Base-by-base conservation (phyloP, 1,140 invertebrate species). In the Chrysoperla carnea region DNA sequence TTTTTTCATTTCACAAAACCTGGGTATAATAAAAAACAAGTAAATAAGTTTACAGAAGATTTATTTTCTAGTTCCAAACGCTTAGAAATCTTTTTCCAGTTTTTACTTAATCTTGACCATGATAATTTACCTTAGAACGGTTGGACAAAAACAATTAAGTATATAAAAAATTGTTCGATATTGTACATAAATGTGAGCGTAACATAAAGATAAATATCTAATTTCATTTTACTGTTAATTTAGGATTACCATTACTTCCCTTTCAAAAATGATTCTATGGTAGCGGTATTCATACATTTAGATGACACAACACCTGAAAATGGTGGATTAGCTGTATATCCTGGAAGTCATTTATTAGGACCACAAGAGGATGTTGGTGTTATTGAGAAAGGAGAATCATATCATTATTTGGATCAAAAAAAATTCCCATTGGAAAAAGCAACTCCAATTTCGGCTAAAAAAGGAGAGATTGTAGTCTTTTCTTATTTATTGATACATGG, bases 231-330 rank as follows among this genome's bases (percentile, higher is more conserved):
- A 3, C 12, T 39, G 5, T 23, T 28, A 11, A 36, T 46, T 11
- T 50, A 71, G 70, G 75, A 76, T 44, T 76, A 78, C 49, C 72
- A 66, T 29, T 76, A 76, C 46, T 76, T 76, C 50, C 73, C 73
- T 1, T 70, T 67, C 48, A 62, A 70, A 47, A 70, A 75, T 0
- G 63, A 76, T 49, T 67, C 68, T 0, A 70, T 76, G 69, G 57
- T 73, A 2, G 73, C 75, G 1, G 69, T 72, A 1, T 75, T 78
- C 48, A 53, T 76, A 7, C 68, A 75, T 49, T 45, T 78, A 39
- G 72, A 76, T 46, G 70, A 69, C 27, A 66, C 70, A 4, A 62
- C 63, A 12, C 63, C 69, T 0, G 66, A 71, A 43, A 78, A 76
- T 47, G 75, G 75, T 2, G 72, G 72, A 0, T 54, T 78, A 17